These are phyloP conservation scores for Numida meleagris DNA, from an alignment of 2,113 vertebrate species.

Conservation along the genomic window DNA sequence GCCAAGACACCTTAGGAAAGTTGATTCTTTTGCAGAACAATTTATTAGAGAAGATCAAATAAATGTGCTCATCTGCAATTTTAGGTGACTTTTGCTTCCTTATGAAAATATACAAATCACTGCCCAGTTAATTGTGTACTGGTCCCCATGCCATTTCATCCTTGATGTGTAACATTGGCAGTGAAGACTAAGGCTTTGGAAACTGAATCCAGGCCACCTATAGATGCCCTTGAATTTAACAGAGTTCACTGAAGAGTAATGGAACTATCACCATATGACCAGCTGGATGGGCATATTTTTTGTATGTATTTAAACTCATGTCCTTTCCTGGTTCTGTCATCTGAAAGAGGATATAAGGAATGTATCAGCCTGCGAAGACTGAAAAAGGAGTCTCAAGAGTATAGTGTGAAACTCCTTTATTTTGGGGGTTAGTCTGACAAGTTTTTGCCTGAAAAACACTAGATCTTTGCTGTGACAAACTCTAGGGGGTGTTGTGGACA, in stretches of 20 bases:
- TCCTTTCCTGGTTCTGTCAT: background rate
- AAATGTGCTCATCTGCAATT: background rate
- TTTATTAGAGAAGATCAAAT: background rate
- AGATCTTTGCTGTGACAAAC: background rate
- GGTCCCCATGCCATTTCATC: background rate
- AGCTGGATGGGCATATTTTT: background rate
- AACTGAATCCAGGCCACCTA: background rate
- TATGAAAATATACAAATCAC: background rate
- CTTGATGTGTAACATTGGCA: background rate
- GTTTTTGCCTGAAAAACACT: background rate
- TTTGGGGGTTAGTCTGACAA: background rate
- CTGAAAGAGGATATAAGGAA: background rate
- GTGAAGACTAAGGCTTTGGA: background rate
- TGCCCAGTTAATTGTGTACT: background rate
- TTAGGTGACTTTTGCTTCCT: background rate
- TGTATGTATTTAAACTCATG: background rate
- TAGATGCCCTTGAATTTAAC: background rate
- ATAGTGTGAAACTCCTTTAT: background rate
- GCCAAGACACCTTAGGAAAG: background rate
- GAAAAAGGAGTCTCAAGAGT: background rate
- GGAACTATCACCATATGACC: background rate
- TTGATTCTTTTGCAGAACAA: rapidly evolving
- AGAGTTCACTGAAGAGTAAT: background rate
- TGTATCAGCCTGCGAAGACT: background rate
- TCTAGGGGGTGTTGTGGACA: rapidly evolving